Base-by-base conservation (phyloP, 2,888 invertebrate species). In the Caenorhabditis angaria region DNA sequence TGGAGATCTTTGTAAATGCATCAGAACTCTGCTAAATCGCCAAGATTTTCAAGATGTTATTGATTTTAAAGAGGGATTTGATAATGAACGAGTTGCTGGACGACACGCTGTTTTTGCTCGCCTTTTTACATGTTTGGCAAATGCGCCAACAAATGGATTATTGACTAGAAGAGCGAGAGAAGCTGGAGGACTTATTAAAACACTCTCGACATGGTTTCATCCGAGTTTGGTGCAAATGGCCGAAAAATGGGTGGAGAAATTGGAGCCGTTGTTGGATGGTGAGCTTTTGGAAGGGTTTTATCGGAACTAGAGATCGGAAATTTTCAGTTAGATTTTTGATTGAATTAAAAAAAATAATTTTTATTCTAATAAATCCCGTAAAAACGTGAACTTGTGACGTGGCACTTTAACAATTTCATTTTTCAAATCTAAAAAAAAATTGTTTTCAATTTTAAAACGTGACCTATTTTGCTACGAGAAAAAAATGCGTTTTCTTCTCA, bases 1-100 rank as follows among this genome's bases (percentile, higher is more conserved):
- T 81, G 91, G 92, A 0, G 91, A 91, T 60, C 88, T 93, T 48
- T 90, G 92, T 73, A 86, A 86, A 60, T 85, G 85, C 57, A 55
- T 85, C 10, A 67, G 82, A 29, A 80, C 80, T 8, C 70, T 86
- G 29, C 64, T 78, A 2, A 68, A 63, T 20, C 65, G 81, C n/a
- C n/a, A n/a, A 29, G 81, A 79, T 32, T 53, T 62, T 22, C 77
- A 82, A 25, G 73, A 70, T 1, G 81, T 80, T 41, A 65, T 86
- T 54, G 82, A 82, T 65, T 84, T 75, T 54, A 60, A 27, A 4
- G 78, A 76, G 2, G 82, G 83, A n/a, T 82, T 83, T 50, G 85
- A 84, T 41, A 84, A 84, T 76, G 82, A 81, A 8, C 69, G 74
- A 72, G 71, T 85, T 10, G 81, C 85, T 25, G 85, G 85, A n/a